phyloP scores from a whole-genome alignment of 1,140 invertebrate genomes.

The Phymorhynchus buccinoides region DNA sequence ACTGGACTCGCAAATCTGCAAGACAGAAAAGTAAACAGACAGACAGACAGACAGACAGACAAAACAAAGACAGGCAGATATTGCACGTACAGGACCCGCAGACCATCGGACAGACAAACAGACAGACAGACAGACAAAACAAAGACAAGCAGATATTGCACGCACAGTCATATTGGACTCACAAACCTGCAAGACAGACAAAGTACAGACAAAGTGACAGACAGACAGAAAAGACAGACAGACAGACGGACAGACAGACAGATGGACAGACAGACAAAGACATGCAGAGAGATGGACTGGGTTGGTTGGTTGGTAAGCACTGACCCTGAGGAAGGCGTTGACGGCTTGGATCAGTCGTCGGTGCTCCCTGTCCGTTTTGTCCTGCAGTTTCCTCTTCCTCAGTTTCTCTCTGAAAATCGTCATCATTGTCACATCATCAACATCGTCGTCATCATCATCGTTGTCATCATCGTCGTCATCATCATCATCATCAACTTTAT shows the following conservation, averaged over 20 bases:
- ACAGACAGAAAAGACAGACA: not conserved
- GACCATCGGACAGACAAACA: too few relatives aligned
- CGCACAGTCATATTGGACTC: too few relatives aligned
- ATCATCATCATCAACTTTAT: too few relatives aligned
- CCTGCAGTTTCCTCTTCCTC: slow-evolving; percentile 59
- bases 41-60: not conserved
- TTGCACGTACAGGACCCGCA: too few relatives aligned
- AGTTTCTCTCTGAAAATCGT: slow-evolving; percentile 56
- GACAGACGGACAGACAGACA: not conserved
- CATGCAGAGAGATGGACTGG: not conserved
- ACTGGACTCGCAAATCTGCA: not conserved
- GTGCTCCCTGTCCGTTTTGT: slow-evolving; percentile 60
- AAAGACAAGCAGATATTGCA: too few relatives aligned
- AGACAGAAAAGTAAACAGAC: not conserved
- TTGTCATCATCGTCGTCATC: too few relatives aligned
- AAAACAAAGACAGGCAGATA: slow-evolving; percentile 6
- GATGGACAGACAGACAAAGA: not conserved
- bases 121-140: too few relatives aligned
- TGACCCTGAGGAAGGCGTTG: slow-evolving; percentile 64
- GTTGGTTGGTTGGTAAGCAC: not conserved
- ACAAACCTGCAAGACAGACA: too few relatives aligned
- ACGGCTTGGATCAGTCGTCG: slow-evolving; percentile 60
- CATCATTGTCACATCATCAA: too few relatives aligned
- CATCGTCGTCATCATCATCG: too few relatives aligned
- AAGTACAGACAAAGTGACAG: too few relatives aligned